phyloP scores from a whole-genome alignment of 1,140 invertebrate genomes.

The Pseudomyrmex concolor region DNA sequence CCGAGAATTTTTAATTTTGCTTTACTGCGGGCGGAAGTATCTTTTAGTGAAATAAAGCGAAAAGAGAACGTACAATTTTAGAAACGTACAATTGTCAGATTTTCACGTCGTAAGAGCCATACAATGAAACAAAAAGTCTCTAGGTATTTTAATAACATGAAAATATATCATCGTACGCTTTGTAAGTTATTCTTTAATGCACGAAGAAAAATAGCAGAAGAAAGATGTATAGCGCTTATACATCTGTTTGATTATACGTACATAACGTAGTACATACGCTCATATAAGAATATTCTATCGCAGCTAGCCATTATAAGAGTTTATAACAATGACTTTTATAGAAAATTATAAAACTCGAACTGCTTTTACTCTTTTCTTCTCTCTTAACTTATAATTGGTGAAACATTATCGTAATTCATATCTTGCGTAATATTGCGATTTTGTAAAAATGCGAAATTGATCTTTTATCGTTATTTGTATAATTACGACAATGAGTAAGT shows the following conservation, averaged over 20 bases:
- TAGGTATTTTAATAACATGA: background rate
- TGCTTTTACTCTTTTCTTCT: conserved; percentile 14
- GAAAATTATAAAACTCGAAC: background rate
- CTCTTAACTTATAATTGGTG: background rate
- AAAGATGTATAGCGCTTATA: conserved; percentile 1
- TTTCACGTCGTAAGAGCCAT: no score
- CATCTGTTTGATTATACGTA: conserved; percentile 3
- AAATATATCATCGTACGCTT: conserved; percentile 13
- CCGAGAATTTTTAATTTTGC: conserved; percentile 15
- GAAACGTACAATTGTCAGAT: no score
- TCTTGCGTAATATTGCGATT: background rate
- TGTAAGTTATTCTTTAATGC: background rate
- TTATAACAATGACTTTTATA: conserved; percentile 12
- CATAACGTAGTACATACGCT: no score
- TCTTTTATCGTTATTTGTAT: background rate
- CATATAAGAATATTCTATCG: background rate
- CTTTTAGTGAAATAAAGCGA: background rate
- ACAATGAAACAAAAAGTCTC: no score
- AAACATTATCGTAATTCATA: background rate
- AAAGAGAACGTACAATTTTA: no score
- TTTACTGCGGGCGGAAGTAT: background rate
- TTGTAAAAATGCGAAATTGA: background rate
- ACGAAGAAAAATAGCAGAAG: background rate
- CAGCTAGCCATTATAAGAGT: background rate
- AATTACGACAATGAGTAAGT: conserved; percentile 14